Base-by-base conservation (phyloP, 2,113 vertebrate genomes). In the Xenopus laevis region DNA sequence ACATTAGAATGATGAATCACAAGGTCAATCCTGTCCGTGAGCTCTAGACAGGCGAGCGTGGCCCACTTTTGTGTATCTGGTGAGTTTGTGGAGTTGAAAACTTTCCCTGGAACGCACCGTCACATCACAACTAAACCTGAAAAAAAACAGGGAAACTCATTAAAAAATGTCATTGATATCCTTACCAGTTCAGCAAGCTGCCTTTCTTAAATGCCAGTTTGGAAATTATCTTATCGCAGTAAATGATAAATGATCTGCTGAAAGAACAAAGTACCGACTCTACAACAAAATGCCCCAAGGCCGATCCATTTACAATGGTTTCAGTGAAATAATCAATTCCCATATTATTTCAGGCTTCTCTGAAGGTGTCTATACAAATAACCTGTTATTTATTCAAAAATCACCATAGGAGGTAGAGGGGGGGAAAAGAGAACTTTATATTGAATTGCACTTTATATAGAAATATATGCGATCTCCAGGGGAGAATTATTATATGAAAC, bases 1-100 rank as follows among this genome's bases (percentile, higher is more conserved):
- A 55, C 71, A 30, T 72, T 71, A 23, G 0, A 0, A 71, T 61
- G 77, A 83, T 84, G 82, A 82, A 83, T 83, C 81, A 78, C 33
- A 77, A 68, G 79, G 20, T 55, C 16, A 20, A 17, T 79, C 79
- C 75, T 71, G 44, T 17, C 61, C 11, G 40, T 52, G 18, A 68
- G 76, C 72, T 53, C 21, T 18, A 21, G 52, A 46, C 33, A 45
- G 30, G 11, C 45, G n/a, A 33, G 0, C 0, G 46, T 13, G 78
- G 59, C 1, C 13, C 45, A 77, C 20, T 10, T 71, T 55, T 7
- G 57, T 2, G 13, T 69, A 27, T 30, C 46, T 69, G 46, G 13
- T 9, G n/a, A 11, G 68, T 30, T 53, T 79, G 17, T 16, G n/a
- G 23, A 64, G 45, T 5, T 50, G 27, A 18, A 52, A 55, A 50